Evolutionary conservation across 2,888 invertebrate genomes (phyloP), one percentile per base, ranked within the genome.

Genomic region (Heteromyza rotundicornis): DNA sequence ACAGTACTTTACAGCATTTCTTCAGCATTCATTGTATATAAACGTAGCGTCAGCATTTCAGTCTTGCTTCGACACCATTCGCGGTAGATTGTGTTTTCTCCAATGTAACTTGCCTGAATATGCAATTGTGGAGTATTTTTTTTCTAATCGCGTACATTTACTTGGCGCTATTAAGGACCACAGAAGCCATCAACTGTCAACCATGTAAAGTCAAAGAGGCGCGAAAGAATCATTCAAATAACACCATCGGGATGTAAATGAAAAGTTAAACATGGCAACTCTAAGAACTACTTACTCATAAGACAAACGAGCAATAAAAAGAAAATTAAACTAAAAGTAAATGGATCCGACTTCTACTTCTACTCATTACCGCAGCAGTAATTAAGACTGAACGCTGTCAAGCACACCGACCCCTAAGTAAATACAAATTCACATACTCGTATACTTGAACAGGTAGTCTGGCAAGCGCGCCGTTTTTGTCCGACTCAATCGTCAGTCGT

Each of bases 191-290:
- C 57, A 75, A 73, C 62, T 75, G 75, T 36, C 70, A 69, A 57
- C 68, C 73, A 10, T 74, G 73, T 24, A 71, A 73, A 60, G 53
- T 74, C 22, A 59, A 68, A 22, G 72, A 72, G 58, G 74, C 70
- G 36, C 71, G 70, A 23, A 68, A 64, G 60, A 60, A 54, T 35
- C 67, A 72, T n/a, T n/a, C n/a, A n/a, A n/a, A 7, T 3, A n/a
- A 32, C 5, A 12, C 32, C 32, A 32, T 5, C 32, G 12, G 32
- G 7, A 32, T 70, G 65, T 65, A 51, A 74, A 69, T 54, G 64
- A 64, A 52, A 59, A 60, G 60, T 64, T n/a, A 49, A 32, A n/a
- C 3, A n/a, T 3, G 16, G 40, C 40, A 40, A n/a, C 10, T 8
- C 40, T 14, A n/a, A 32, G 40, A 40, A 40, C 12, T 8, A n/a